These are phyloP conservation scores for Listronotus bonariensis DNA, from an alignment of 1,140 invertebrate species.

Conservation along the genomic window DNA sequence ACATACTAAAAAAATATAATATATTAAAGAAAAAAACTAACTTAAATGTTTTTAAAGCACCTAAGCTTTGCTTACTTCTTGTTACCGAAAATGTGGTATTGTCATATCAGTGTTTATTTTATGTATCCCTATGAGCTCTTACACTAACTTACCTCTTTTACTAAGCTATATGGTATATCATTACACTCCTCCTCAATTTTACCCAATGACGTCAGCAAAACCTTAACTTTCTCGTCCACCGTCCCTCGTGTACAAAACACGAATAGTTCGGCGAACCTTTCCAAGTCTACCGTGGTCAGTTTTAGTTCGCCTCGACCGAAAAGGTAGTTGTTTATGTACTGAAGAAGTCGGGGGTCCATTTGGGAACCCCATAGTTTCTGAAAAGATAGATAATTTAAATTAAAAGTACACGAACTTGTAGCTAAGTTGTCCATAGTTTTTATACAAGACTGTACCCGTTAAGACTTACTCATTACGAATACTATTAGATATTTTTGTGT, in stretches of 20 bases:
- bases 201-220: constrained; percentile 61
- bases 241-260: constrained; percentile 65
- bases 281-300: constrained; percentile 59
- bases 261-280: constrained; percentile 64
- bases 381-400: constrained; percentile 38
- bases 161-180: constrained; percentile 62
- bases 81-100: too few relatives aligned
- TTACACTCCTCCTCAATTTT: constrained; percentile 58
- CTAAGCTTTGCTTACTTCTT: too few relatives aligned
- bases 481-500: too few relatives aligned
- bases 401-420: too few relatives aligned
- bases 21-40: too few relatives aligned
- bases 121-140: too few relatives aligned
- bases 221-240: constrained; percentile 62
- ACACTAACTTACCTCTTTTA: constrained; percentile 61
- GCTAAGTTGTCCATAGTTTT: too few relatives aligned
- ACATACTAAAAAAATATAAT: constrained; percentile 59
- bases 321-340: constrained; percentile 64
- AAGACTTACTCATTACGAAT: too few relatives aligned
- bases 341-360: constrained; percentile 63
- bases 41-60: too few relatives aligned
- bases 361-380: constrained; percentile 66
- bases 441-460: too few relatives aligned
- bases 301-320: constrained; percentile 61
- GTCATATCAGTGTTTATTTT: too few relatives aligned